phyloP scores from a whole-genome alignment of 2,888 invertebrate genomes.

The Drosophila bunnanda region DNA sequence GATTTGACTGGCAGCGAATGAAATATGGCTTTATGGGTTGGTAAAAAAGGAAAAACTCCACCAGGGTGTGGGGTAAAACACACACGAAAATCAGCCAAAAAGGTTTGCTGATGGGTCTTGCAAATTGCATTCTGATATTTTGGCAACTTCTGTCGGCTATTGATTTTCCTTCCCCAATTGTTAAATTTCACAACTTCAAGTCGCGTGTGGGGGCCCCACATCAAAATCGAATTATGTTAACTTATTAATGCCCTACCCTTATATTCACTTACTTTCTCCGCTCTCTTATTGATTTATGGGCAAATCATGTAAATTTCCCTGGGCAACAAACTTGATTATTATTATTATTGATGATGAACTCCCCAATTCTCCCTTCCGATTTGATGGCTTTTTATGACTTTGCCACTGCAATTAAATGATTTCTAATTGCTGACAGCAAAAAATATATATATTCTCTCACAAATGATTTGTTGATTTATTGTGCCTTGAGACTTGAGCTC shows the following conservation, averaged over 20 bases:
- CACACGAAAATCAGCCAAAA: constrained; percentile 56
- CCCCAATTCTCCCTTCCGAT: constrained; percentile 39
- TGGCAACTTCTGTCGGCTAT: constrained; percentile 70
- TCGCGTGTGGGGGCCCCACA: not conserved
- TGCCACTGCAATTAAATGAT: constrained; percentile 81
- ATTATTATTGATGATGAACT: constrained; percentile 46
- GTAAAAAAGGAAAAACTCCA: constrained; percentile 14
- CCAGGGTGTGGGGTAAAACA: constrained; percentile 41
- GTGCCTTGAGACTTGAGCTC: constrained; percentile 54
- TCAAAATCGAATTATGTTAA: constrained; percentile 31
- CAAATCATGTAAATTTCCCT: constrained; percentile 82
- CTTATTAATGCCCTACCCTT: constrained; percentile 54
- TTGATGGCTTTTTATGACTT: constrained; percentile 70
- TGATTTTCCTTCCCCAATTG: constrained; percentile 57
- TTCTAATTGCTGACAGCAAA: constrained; percentile 74
- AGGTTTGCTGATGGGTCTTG: constrained; percentile 59
- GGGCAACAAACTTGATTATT: constrained; percentile 62
- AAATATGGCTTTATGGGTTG: constrained; percentile 70
- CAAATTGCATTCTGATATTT: constrained; percentile 75
- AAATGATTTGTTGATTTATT: constrained; percentile 79
- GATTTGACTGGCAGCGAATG: constrained; percentile 78
- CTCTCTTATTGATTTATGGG: constrained; percentile 77
- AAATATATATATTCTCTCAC: constrained; percentile 21
- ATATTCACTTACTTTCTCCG: constrained; percentile 33
- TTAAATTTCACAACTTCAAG: constrained; percentile 27